These are phyloP conservation scores for Buphagus erythrorhynchus DNA, from an alignment of 2,797 vertebrate species.

Conservation along the genomic window DNA sequence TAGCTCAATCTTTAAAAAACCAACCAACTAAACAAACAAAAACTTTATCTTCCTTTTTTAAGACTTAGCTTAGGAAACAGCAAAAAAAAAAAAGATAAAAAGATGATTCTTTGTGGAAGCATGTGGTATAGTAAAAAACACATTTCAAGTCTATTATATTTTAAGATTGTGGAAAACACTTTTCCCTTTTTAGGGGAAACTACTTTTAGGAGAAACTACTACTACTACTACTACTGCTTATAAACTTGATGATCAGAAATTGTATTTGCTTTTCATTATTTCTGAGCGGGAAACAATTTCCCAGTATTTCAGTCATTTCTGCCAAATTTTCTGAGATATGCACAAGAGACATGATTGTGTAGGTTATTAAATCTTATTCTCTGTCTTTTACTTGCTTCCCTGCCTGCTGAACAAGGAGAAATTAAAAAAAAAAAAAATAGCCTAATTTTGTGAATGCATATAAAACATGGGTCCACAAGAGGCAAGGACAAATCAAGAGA, in stretches of 20 bases:
- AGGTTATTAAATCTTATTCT: not conserved
- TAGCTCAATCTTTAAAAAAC: not conserved
- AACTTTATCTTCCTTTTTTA: not conserved
- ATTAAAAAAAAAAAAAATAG: not conserved
- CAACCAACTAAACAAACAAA: not conserved
- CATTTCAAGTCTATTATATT: not conserved
- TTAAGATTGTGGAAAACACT: not conserved
- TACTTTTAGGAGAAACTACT: too few species aligned
- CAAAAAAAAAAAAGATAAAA: not conserved
- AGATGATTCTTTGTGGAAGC: not conserved
- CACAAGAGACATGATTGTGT: not conserved
- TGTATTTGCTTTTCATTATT: not conserved
- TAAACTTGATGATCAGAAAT: not conserved
- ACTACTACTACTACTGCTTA: not conserved
- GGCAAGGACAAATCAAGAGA: not conserved
- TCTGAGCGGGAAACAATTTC: not conserved
- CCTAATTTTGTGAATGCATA: not conserved
- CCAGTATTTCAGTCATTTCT: not conserved
- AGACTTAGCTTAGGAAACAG: not conserved
- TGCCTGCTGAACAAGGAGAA: not conserved
- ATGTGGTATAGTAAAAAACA: not conserved
- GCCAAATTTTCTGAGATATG: not conserved
- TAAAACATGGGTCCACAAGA: not conserved
- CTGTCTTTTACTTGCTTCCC: not conserved
- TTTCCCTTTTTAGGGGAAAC: not conserved